Percentiles rank a stretch among this genome's conserved stretches.
Conservation (phyloP, 1,140 invertebrate genomes). For the Bombus superbus region DNA sequence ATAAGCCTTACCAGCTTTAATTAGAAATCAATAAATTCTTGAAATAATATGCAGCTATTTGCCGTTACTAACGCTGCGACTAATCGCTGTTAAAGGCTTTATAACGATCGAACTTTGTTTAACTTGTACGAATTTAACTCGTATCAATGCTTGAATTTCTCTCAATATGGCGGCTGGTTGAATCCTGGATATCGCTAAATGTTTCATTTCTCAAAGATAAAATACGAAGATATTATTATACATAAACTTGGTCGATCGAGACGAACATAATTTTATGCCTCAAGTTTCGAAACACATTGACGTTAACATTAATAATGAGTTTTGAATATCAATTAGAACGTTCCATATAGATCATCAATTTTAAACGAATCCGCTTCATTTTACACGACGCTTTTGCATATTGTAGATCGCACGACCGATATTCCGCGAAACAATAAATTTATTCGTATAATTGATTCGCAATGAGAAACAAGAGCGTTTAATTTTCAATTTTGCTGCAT, state of each 20-base stretch:
- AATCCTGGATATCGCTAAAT: background rate
- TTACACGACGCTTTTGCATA: conserved; percentile 14
- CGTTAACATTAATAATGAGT: background rate
- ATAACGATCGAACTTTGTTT: background rate
- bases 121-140: background rate
- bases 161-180: too few species aligned
- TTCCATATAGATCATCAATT: background rate
- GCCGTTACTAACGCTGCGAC: background rate
- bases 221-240: too few species aligned
- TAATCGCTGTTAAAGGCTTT: background rate
- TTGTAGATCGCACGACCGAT: background rate
- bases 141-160: background rate
- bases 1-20: background rate
- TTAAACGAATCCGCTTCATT: conserved; percentile 12
- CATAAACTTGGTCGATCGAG: background rate
- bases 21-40: background rate
- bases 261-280: background rate
- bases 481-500: conserved; percentile 17
- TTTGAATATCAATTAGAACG: conserved; percentile 12
- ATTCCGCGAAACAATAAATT: conserved; percentile 16
- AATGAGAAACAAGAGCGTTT: background rate
- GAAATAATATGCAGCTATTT: background rate
- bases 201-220: too few species aligned
- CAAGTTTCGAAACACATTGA: background rate
- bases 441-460: conserved; percentile 2